Evolutionary conservation across 2,888 invertebrate genomes (phyloP), one percentile per base, ranked within the genome.

Genomic region (Apantesis nais): DNA sequence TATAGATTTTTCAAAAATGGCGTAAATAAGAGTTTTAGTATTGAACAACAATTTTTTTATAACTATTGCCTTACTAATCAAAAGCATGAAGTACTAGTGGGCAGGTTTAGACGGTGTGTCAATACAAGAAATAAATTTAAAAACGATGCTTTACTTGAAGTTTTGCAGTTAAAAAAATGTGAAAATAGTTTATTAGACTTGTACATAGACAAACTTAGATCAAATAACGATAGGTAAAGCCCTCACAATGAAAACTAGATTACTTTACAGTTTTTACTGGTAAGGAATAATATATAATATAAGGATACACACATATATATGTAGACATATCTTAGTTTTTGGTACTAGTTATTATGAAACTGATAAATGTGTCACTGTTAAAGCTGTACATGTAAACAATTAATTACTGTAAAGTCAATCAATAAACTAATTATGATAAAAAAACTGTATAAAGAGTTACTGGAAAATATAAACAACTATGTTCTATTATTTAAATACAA

Each of bases 1-100:
- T 95, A 93, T 74, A 90, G 95, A 83, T 89, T 91, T 77, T 95
- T 95, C 77, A 93, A 92, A 83, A 83, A 90, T 77, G 95, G 95
- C 8, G 71, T 95, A 4, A 89, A 87, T 68, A 87, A 83, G 72
- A 88, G 78, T 67, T 93, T 90, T 76, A 82, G 78, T 48, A 85
- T 79, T 75, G 92, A 94, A 80, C 93, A 95, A 83, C 92, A 91
- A 80, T 71, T 94, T 55, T 95, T 95, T 85, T 95, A 95, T 81
- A 89, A 93, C 76, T 95, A 94, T 80, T 95, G 95, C 83, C 78
- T 86, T 58, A 86, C 81, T 65, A 91, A 88, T 79, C 92, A 93
- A 83, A 90, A 79, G 44, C 85, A 86, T 68, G 84, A 92, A 77
- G 81, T 91, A 66, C 83, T 95, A 39, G 85, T 91, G 37, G 90